Conservation (phyloP, 2,113 vertebrate genomes). For the Bos taurus region ARS-UCD2.0 NC_037330.1:97935501-97936000, state of each 20-base stretch:
- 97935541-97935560: neutral
- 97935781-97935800: neutral
- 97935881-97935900: neutral
- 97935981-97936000: neutral
- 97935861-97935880: neutral
- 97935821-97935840: neutral
- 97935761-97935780: neutral
- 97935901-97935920: neutral
- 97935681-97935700: neutral
- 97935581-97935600: neutral
- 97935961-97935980: neutral
- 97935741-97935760: neutral
- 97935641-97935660: no score
- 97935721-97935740: neutral
- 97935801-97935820: neutral
- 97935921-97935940: neutral
- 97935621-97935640: neutral
- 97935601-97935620: neutral
- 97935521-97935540: neutral
- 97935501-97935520: neutral
- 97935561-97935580: neutral
- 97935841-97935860: neutral
- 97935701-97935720: neutral
- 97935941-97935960: neutral
- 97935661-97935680: neutral